phyloP scores from a whole-genome alignment of 2,113 vertebrate genomes.

The Sisor rabdophorus region DNA sequence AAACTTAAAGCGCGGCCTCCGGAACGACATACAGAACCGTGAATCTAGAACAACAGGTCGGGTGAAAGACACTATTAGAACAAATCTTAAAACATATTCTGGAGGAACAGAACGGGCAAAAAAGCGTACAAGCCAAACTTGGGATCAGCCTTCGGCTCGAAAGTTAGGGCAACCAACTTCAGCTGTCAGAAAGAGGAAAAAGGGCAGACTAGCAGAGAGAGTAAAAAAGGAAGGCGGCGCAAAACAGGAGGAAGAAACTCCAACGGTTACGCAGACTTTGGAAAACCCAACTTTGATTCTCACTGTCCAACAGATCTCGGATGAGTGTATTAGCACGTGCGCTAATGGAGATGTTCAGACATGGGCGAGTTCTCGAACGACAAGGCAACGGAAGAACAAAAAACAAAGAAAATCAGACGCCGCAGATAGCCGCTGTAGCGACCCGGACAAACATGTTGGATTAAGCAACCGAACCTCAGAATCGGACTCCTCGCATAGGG shows the following conservation, averaged over 20 bases:
- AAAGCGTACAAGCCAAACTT: neutral
- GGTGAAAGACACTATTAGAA: neutral
- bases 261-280: neutral
- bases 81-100: constrained; percentile 11
- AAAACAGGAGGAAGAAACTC: neutral
- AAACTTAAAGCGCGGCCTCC: neutral
- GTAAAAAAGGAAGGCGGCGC: neutral
- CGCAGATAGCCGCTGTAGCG: too few species aligned
- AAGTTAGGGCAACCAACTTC: neutral
- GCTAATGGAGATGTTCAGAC: neutral
- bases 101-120: neutral
- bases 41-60: neutral
- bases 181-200: neutral
- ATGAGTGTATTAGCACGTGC: neutral
- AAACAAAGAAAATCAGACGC: neutral
- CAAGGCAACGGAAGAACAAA: neutral
- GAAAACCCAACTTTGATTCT: neutral
- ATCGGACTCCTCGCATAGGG: neutral
- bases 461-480: neutral
- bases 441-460: neutral
- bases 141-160: neutral
- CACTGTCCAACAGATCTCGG: neutral
- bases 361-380: neutral
- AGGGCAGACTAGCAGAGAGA: neutral
- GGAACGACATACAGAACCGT: neutral